Percentiles rank a stretch among this genome's conserved stretches.
Evolutionary conservation across 2,888 invertebrate species (phyloP).

Genomic region (Caenorhabditis sulstoni): DNA sequence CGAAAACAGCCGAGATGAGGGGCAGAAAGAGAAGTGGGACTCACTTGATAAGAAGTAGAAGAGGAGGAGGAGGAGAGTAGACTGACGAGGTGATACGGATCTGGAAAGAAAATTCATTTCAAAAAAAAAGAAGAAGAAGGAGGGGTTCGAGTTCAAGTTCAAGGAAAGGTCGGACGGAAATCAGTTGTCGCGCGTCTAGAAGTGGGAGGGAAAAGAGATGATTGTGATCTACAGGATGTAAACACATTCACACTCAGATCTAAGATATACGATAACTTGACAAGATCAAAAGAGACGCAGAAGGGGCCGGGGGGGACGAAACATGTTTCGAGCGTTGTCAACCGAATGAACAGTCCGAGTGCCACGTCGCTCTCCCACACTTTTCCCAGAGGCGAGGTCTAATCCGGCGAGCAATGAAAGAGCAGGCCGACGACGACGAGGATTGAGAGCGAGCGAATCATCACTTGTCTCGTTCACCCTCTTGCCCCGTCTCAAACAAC

Average conservation of each 20-base stretch:
- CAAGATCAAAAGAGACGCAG: constrained; percentile 3
- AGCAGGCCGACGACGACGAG: background rate
- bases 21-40: constrained; percentile 1
- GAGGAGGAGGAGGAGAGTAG: background rate
- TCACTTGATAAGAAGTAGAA: background rate
- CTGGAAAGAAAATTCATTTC: background rate
- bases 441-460: constrained; percentile 8
- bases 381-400: background rate
- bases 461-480: background rate
- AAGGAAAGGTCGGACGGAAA: background rate
- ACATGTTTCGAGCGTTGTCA: constrained; percentile 2
- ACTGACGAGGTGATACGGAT: background rate
- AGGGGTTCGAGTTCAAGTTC: no score
- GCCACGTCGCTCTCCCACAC: background rate
- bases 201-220: constrained; percentile 1
- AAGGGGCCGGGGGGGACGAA: background rate
- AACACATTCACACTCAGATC: constrained; percentile 17
- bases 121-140: background rate
- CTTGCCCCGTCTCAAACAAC: background rate
- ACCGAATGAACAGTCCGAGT: background rate
- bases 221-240: constrained; percentile 18
- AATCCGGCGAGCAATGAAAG: background rate
- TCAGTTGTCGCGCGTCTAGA: background rate
- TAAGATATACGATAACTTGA: constrained; percentile 25
- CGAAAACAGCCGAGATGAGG: background rate